These are phyloP conservation scores for Synodontis membranacea DNA, from an alignment of 2,113 vertebrate genomes.

Conservation along the genomic window DNA sequence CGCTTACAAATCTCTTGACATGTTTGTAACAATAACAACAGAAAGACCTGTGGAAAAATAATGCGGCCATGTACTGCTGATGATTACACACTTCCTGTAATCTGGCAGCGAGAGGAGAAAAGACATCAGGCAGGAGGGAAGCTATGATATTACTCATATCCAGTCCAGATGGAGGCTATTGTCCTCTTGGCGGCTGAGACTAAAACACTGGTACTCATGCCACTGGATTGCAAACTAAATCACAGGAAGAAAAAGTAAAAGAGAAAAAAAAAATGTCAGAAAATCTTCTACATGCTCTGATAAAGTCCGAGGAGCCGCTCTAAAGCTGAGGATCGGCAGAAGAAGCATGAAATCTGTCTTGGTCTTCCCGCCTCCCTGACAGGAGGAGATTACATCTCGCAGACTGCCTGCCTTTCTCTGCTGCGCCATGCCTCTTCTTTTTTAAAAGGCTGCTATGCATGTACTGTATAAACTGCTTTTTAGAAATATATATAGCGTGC, in stretches of 20 bases:
- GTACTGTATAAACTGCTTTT: constrained; percentile 66
- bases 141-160: constrained; percentile 45
- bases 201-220: neutral
- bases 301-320: constrained; percentile 44
- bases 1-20: neutral
- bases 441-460: constrained; percentile 61
- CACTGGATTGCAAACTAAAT: constrained; percentile 6
- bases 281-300: constrained; percentile 20
- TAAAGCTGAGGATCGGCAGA: constrained; percentile 47
- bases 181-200: constrained; percentile 13
- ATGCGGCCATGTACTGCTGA: neutral
- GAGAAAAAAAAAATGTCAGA: neutral
- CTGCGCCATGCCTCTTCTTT: constrained; percentile 58
- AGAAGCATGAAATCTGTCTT: constrained; percentile 56
- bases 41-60: constrained; percentile 3
- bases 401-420: constrained; percentile 36
- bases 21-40: constrained; percentile 13
- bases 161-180: constrained; percentile 37
- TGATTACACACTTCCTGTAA: constrained; percentile 32
- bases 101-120: constrained; percentile 9
- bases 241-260: neutral
- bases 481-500: constrained; percentile 34
- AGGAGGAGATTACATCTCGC: constrained; percentile 64
- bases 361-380: constrained; percentile 53
- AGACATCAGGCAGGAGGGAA: constrained; percentile 30